phyloP scores from a whole-genome alignment of 2,113 vertebrate genomes.

The Cyphomyrus plagiostoma region DNA sequence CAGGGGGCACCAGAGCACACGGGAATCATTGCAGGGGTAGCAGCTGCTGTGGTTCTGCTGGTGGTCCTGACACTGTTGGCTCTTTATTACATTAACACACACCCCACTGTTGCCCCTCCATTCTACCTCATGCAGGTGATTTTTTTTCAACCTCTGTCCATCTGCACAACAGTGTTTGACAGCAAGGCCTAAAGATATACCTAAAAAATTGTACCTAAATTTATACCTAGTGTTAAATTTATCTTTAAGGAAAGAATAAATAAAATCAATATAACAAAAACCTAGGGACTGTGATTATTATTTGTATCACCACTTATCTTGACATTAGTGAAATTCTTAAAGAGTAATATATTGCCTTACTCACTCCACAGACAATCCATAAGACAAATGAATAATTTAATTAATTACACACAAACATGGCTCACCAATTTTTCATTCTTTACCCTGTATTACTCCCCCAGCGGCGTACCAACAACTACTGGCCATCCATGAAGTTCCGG shows the following conservation, averaged over 20 bases:
- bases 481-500: constrained; percentile 90
- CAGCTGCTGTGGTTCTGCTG: constrained; percentile 71
- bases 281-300: background rate
- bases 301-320: background rate
- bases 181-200: background rate
- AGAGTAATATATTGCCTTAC: background rate
- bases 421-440: constrained; percentile 18
- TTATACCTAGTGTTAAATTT: background rate
- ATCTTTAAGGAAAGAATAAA: background rate
- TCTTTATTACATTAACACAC: constrained; percentile 79
- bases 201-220: background rate
- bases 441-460: constrained; percentile 36
- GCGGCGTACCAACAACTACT: constrained; percentile 77
- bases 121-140: constrained; percentile 88
- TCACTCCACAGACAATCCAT: background rate
- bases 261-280: background rate
- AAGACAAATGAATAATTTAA: background rate
- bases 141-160: background rate
- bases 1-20: constrained; percentile 60
- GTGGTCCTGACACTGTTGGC: constrained; percentile 71
- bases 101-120: constrained; percentile 72
- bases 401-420: background rate
- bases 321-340: background rate
- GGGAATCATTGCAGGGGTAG: constrained; percentile 77
- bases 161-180: background rate